These are phyloP conservation scores for Crossaster papposus DNA, from an alignment of 53 echinoderm and acorn worm species.

Conservation along the genomic window DNA sequence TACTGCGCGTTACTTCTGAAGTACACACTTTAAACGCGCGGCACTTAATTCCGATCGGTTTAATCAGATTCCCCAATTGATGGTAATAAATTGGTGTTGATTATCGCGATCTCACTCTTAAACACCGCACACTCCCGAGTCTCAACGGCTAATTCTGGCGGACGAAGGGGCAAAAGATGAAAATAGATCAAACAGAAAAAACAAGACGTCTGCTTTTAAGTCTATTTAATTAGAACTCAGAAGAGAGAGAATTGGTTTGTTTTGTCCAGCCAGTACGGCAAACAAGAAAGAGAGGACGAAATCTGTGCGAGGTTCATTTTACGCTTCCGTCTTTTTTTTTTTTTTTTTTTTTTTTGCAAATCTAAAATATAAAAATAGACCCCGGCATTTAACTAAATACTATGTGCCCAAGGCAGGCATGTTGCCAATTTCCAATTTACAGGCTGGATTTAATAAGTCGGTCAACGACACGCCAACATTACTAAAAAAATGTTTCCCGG, in stretches of 20 bases:
- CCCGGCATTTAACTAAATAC: background rate
- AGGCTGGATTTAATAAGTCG: background rate
- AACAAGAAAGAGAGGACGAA: background rate
- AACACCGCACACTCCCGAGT: background rate
- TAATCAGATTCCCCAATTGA: background rate
- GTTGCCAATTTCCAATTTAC: conserved; percentile 12
- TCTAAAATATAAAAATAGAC: background rate
- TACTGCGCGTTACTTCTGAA: background rate
- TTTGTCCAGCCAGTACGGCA: background rate
- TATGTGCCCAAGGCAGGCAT: background rate
- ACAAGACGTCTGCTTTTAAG: background rate
- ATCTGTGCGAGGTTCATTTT: background rate
- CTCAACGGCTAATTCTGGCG: background rate
- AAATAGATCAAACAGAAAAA: background rate
- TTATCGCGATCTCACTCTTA: background rate
- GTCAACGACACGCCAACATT: conserved; percentile 13
- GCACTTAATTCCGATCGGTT: background rate
- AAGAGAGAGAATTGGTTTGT: background rate
- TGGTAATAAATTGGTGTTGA: background rate
- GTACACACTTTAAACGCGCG: background rate
- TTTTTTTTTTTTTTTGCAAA: no score
- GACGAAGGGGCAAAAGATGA: background rate
- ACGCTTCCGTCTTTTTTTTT: background rate
- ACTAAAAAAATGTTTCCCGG: background rate
- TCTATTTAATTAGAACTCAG: background rate